A percentile compares a stretch with the other conserved stretches of the same genome.
Conservation (phyloP, 1,140 invertebrate genomes). For the Drosophila punjabiensis region DNA sequence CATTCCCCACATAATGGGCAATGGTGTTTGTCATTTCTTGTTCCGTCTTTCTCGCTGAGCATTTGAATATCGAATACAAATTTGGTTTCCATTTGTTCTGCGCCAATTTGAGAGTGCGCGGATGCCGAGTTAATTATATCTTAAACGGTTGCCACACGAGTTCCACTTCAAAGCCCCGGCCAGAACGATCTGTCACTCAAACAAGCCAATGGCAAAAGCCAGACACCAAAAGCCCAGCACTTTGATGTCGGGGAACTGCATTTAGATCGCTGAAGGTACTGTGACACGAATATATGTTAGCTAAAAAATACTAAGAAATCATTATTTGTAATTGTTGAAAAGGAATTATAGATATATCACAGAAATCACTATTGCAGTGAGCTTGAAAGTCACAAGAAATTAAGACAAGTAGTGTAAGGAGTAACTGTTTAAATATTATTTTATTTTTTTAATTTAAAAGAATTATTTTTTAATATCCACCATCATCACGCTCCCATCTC, state of each 20-base stretch:
- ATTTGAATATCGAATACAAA: constrained; percentile 34
- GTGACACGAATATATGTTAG: constrained; percentile 13
- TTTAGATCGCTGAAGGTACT: background rate
- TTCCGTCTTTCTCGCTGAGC: constrained; percentile 1
- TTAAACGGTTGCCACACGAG: constrained; percentile 48
- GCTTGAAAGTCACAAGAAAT: background rate
- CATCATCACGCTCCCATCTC: constrained; percentile 19
- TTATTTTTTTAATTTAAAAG: background rate
- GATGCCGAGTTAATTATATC: constrained; percentile 44
- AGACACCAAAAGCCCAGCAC: constrained; percentile 21
- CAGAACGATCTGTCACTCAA: constrained; percentile 48
- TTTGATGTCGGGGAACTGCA: constrained; percentile 60
- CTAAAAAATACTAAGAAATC: background rate
- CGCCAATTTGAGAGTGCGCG: constrained; percentile 15
- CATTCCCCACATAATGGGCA: constrained; percentile 74
- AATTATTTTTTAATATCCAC: background rate
- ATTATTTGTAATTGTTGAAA: background rate
- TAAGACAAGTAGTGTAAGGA: background rate
- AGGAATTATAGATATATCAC: background rate
- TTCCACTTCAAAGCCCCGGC: constrained; percentile 43
- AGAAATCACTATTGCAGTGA: no score
- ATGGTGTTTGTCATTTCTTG: constrained; percentile 73
- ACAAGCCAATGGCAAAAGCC: constrained; percentile 45
- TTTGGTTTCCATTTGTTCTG: constrained; percentile 20
- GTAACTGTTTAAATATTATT: background rate